A percentile compares a stretch with the other conserved stretches of the same genome.
phyloP scores from a whole-genome alignment of 2,113 vertebrate genomes.

The Actenoides lindsayi region DNA sequence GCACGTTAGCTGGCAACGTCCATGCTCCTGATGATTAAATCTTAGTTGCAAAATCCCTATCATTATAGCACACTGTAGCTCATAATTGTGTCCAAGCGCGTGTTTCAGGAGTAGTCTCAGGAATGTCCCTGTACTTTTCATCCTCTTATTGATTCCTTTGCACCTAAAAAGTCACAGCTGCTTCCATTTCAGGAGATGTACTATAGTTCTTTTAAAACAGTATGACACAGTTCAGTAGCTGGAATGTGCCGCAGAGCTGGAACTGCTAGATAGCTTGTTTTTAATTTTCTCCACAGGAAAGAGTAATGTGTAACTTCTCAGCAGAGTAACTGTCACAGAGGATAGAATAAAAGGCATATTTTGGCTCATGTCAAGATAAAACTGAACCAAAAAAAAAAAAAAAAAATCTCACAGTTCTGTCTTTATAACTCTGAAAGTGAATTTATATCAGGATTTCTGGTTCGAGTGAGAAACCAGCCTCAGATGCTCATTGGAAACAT shows the following conservation, averaged over 20 bases:
- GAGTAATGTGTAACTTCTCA: conserved; percentile 65
- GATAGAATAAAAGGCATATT: conserved; percentile 58
- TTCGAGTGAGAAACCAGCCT: neutral
- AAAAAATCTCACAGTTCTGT: neutral
- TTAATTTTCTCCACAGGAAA: conserved; percentile 70
- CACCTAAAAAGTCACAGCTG: conserved; percentile 66
- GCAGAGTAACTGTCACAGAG: conserved; percentile 51
- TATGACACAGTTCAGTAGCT: conserved; percentile 64
- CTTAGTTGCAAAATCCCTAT: neutral
- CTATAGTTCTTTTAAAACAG: conserved; percentile 61
- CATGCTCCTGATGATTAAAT: neutral
- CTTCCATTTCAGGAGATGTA: conserved; percentile 55
- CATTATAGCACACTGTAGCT: neutral
- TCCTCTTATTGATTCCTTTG: conserved; percentile 51
- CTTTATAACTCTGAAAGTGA: conserved; percentile 21
- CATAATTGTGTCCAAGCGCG: neutral
- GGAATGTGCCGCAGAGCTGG: conserved; percentile 50
- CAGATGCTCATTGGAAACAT: neutral
- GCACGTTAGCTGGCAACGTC: neutral
- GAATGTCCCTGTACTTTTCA: conserved; percentile 21
- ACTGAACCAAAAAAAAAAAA: conserved; percentile 3
- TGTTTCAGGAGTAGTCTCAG: conserved; percentile 19
- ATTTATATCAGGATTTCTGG: conserved; percentile 42
- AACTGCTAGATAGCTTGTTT: conserved; percentile 65
- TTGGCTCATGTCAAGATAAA: conserved; percentile 63